These are phyloP conservation scores for Eudyptes chrysolophus DNA, from an alignment of 2,113 vertebrate species.

Conservation along the genomic window DNA sequence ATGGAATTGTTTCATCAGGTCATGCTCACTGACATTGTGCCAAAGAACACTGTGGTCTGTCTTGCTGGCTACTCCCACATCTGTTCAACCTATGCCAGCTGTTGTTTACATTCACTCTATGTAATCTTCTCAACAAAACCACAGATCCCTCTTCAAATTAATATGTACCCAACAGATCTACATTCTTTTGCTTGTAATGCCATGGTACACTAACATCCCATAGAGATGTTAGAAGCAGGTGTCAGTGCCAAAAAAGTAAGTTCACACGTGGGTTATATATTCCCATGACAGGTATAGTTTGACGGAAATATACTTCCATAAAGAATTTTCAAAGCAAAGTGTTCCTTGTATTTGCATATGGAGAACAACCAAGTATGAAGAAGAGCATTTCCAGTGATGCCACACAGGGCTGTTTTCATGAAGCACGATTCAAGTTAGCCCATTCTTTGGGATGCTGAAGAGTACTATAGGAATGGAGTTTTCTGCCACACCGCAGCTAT, in stretches of 20 bases:
- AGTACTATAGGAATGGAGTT: not conserved
- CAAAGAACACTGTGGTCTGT: not conserved
- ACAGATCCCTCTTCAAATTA: not conserved
- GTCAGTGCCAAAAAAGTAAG: not conserved
- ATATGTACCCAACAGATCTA: not conserved
- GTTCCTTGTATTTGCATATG: not conserved
- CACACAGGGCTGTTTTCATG: not conserved
- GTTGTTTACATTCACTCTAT: not conserved
- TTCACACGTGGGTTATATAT: not conserved
- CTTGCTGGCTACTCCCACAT: not conserved
- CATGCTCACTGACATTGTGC: rapidly evolving
- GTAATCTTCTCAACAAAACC: not conserved
- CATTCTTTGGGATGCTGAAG: not conserved
- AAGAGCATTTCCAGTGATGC: not conserved
- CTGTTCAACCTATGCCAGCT: not conserved
- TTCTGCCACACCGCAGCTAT: not conserved
- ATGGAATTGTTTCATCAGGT: conserved; percentile 74
- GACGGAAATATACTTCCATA: not conserved
- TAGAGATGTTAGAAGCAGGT: not conserved
- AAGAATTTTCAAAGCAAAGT: not conserved
- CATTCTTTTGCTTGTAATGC: not conserved
- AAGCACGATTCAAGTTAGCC: not conserved
- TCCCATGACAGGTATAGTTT: not conserved
- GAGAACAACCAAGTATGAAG: not conserved
- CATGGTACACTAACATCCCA: not conserved